These are phyloP conservation scores for Itoplectis maculator DNA, from an alignment of 2,888 invertebrate species.

Conservation along the genomic window DNA sequence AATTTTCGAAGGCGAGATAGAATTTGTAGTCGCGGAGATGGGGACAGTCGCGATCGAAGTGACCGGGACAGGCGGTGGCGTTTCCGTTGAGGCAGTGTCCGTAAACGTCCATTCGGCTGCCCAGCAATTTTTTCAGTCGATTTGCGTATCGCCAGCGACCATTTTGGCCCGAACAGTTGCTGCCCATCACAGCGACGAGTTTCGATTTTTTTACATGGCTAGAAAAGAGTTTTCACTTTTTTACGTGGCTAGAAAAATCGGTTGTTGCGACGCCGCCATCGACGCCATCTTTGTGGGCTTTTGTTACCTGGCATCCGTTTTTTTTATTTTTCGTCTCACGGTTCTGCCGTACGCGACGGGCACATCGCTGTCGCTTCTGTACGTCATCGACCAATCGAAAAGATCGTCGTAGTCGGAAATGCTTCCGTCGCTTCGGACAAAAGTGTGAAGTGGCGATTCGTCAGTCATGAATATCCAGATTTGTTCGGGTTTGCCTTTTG, in stretches of 20 bases:
- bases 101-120: constrained; percentile 85
- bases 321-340: constrained; percentile 74
- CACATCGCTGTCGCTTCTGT: constrained; percentile 88
- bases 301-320: too few species aligned
- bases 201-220: constrained; percentile 78
- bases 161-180: constrained; percentile 86
- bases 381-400: constrained; percentile 91
- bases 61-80: constrained; percentile 88
- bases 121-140: constrained; percentile 87
- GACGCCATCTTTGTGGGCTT: too few species aligned
- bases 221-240: too few species aligned
- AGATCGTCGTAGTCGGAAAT: constrained; percentile 85
- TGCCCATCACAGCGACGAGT: constrained; percentile 86
- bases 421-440: constrained; percentile 80
- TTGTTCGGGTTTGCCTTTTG: constrained; percentile 83
- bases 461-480: constrained; percentile 90
- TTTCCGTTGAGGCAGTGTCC: constrained; percentile 85
- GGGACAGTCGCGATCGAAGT: constrained; percentile 87
- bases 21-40: constrained; percentile 87
- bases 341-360: constrained; percentile 89
- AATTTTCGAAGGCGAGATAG: constrained; percentile 90
- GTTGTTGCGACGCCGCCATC: too few species aligned
- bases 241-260: too few species aligned
- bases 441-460: constrained; percentile 88
- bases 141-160: constrained; percentile 86